Conservation (phyloP, 2,113 vertebrate genomes). For the Tachuris rubrigastra region DNA sequence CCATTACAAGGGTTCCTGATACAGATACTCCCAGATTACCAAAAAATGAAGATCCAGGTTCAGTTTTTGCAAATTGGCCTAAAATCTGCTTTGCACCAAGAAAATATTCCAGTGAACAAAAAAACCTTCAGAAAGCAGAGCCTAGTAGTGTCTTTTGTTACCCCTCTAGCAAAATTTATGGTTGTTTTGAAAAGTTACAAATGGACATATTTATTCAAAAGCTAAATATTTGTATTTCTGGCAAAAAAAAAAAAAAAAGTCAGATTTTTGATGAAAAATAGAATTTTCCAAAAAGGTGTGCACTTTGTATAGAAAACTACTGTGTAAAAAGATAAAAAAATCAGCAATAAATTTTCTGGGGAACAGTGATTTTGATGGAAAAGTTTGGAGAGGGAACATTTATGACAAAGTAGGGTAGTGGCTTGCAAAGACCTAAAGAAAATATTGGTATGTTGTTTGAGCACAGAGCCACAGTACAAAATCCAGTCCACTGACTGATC, state of each 20-base stretch:
- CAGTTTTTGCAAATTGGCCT: not conserved
- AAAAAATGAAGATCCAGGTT: not conserved
- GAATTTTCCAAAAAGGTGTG: not conserved
- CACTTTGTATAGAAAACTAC: not conserved
- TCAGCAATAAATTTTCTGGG: not conserved
- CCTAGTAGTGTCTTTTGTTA: not conserved
- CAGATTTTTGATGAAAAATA: not conserved
- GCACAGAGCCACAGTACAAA: not conserved
- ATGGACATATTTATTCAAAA: not conserved
- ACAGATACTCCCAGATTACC: not conserved
- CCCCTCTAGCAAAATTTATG: not conserved
- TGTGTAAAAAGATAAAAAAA: not conserved
- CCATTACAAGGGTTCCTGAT: not conserved
- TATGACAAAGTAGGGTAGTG: not conserved
- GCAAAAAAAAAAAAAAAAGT: not conserved
- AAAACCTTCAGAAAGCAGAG: not conserved
- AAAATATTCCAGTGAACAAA: not conserved
- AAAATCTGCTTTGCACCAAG: not conserved
- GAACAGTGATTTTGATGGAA: not conserved
- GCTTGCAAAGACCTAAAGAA: not conserved
- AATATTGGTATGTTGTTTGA: not conserved
- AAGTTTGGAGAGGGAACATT: not conserved
- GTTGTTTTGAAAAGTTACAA: not conserved
- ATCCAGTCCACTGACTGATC: not conserved
- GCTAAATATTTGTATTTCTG: not conserved